Evolutionary conservation across 2,888 invertebrate genomes (phyloP), one percentile per base, ranked within the genome.

Genomic region (Coelinius sp.): DNA sequence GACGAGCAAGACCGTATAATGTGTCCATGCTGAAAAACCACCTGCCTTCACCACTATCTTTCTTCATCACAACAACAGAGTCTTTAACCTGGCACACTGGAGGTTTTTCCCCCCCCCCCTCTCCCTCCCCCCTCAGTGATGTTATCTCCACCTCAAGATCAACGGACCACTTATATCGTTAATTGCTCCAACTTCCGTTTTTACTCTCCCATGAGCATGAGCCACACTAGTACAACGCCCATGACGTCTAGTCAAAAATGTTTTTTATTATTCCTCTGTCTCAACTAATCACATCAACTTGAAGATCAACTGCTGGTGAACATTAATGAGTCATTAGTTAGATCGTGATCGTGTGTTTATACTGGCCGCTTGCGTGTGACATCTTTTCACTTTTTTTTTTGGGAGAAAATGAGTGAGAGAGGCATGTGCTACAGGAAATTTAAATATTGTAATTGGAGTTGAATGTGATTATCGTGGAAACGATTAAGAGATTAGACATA

Each of bases 141-240:
- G 73, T 77, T 86, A 87, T 87, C 87, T 82, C 75, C 46, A 73
- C 77, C 71, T 79, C 76, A 82, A 84, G 85, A 84, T 84, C 86
- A 85, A 83, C 86, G 85, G 86, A 87, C 86, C 87, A 87, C 87
- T 88, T 88, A 87, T 84, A 86, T 87, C 87, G 87, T 87, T 88
- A 87, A 87, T 88, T 87, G 88, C 86, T 85, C 85, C 82, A 81
- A 85, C 86, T 88, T 88, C 88, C 87, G 86, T 83, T 78, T 75
- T 63, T 62, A 77, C 79, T 78, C 77, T 80, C 80, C 80, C 80
- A 79, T 80, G 78, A 70, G 81, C 79, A 76, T 78, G 74, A 71
- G 64, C 65, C 35, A 74, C 20, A 52, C 65, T 62, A 53, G 66
- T n/a, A n/a, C 49, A 68, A 25, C 49, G 56, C 41, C 66, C 44